Base-by-base conservation (phyloP, 37 sponge, comb jelly and placozoan genomes). In the Ianthella basta region DNA sequence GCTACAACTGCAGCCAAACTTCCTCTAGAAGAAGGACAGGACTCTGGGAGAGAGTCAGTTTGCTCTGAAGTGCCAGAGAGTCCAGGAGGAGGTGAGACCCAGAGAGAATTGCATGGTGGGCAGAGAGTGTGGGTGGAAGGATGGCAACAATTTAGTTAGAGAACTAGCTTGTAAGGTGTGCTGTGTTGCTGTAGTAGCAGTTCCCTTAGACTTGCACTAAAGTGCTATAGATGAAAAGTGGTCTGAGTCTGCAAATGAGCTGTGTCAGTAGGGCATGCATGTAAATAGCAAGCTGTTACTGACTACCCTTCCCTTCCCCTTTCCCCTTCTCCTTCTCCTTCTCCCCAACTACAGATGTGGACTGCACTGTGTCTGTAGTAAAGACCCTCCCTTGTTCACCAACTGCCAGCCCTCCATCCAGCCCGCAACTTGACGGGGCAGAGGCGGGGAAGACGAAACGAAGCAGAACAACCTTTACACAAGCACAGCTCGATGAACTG, bases 381-480 rank as follows among this genome's bases (percentile, higher is more conserved):
- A 44, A 44, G 50, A 44, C 50, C 3, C 50, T 44, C 6, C 50
- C 50, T 44, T 44, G 50, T 8, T 44, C 50, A 3, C 50, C 50
- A 44, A 44, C 50, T 10, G 8, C 24, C 18, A 75, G n/a, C 24
- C n/a, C 41, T 36, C 78, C 78, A 3, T 6, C 54, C 25, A 75
- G 78, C 40, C 78, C 78, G 15, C 50, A 44, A 10, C 15, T 41
- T 8, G 78, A 75, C 5, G 25, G 25, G 3, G 25, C 24, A 18
- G 87, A 64, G 8, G 59, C 27, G 14, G 59, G 65, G 0, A 72
- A 89, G 38, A 12, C 70, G 6, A 93, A 93, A 55, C 38, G 93
- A 70, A 93, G 69, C 39, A 32, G 93, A 60, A 93, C 93, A 5
- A 93, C 93, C 0, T 93, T 93, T 82, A 81, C 93, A 24, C 84